phyloP scores from a whole-genome alignment of 2,797 vertebrate genomes.

The Mus caroli region DNA sequence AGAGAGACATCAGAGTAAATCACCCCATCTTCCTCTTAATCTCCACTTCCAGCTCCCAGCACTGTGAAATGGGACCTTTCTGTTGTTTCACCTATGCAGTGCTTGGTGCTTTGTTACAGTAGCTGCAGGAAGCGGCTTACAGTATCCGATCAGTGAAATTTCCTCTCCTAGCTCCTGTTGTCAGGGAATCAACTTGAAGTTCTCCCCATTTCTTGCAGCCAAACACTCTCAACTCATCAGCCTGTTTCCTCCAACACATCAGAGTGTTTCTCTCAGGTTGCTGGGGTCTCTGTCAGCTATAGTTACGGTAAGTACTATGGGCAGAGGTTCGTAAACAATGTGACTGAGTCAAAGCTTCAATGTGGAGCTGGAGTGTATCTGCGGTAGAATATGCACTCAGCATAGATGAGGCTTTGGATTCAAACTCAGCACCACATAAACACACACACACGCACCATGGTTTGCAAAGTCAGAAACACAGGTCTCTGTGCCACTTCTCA shows the following conservation, averaged over 20 bases:
- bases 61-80: not conserved
- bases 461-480: not conserved
- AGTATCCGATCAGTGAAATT: not conserved
- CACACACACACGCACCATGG: not conserved
- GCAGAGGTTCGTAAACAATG: not conserved
- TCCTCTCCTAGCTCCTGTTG: accelerated
- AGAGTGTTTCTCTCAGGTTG: not conserved
- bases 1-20: not conserved
- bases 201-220: not conserved
- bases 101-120: not conserved
- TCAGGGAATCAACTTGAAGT: not conserved
- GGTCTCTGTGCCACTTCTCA: not conserved
- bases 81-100: not conserved
- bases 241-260: not conserved
- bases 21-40: accelerated
- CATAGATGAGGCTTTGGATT: not conserved
- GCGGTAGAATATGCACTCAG: no score
- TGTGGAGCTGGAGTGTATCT: not conserved
- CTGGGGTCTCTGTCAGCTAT: not conserved
- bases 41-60: not conserved
- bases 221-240: not conserved
- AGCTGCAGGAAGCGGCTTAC: no score
- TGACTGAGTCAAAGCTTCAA: not conserved
- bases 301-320: not conserved
- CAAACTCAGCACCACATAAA: not conserved